Percentiles rank a stretch among this genome's conserved stretches.
These are phyloP conservation scores for Lasius fuliginosus DNA, from an alignment of 2,888 invertebrate genomes.

Conservation along the genomic window DNA sequence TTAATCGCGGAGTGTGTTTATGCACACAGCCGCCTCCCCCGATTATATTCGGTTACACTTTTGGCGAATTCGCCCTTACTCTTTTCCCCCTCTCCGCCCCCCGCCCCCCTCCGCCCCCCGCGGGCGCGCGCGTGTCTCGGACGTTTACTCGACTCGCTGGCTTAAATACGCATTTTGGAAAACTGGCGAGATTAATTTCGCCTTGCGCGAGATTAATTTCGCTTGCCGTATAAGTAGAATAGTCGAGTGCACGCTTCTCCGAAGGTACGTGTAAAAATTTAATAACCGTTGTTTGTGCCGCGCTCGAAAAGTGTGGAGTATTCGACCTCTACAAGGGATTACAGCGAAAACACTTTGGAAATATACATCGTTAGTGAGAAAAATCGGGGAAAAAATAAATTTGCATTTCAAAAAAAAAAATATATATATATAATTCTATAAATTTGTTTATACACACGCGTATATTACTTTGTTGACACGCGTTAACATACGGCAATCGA, in stretches of 20 bases:
- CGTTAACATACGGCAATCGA: background rate
- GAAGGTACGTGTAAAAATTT: background rate
- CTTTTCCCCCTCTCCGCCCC: no score
- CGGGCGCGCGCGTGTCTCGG: conserved; percentile 33
- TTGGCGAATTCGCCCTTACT: conserved; percentile 14
- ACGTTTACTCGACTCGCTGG: conserved; percentile 45
- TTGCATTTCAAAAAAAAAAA: background rate
- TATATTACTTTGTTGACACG: no score
- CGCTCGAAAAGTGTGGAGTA: background rate
- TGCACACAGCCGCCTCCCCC: conserved; percentile 9
- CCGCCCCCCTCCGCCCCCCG: no score
- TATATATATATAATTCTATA: no score
- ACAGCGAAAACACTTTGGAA: background rate
- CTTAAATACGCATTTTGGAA: conserved; percentile 28
- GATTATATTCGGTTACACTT: conserved; percentile 46
- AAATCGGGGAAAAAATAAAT: background rate
- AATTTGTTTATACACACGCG: no score
- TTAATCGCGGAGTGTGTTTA: conserved; percentile 22
- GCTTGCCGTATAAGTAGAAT: background rate
- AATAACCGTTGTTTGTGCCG: background rate
- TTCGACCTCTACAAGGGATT: background rate
- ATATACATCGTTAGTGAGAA: background rate
- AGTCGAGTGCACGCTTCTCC: background rate
- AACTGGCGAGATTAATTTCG: conserved; percentile 44
- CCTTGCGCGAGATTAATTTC: conserved; percentile 1